Conservation (phyloP, 2,113 vertebrate genomes). For the Pedionomus torquatus region DNA sequence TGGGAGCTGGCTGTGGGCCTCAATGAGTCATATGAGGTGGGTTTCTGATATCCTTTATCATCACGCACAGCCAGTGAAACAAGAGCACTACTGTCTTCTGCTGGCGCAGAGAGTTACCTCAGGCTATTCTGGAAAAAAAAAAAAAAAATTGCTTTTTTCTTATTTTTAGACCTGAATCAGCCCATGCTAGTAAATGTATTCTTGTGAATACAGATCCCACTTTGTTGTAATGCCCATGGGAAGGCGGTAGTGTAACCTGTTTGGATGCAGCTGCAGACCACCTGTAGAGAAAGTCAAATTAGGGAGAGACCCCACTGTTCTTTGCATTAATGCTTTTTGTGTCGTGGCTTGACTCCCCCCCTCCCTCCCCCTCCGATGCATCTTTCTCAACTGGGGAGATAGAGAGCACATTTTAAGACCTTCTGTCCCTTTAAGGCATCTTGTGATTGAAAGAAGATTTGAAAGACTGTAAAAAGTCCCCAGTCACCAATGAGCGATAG, state of each 20-base stretch:
- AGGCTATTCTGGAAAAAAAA: slow-evolving; percentile 84
- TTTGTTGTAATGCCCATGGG: slow-evolving; percentile 81
- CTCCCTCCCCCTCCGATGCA: slow-evolving; percentile 73
- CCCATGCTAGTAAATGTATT: slow-evolving; percentile 84
- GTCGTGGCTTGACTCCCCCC: slow-evolving; percentile 80
- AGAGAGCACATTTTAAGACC: slow-evolving; percentile 74
- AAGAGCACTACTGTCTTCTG: slow-evolving; percentile 91
- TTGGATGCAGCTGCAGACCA: slow-evolving; percentile 91
- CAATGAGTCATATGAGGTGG: slow-evolving; percentile 87
- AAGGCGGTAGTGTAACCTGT: slow-evolving; percentile 85
- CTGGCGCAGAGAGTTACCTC: slow-evolving; percentile 84
- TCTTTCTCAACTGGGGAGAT: slow-evolving; percentile 75
- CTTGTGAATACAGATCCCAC: slow-evolving; percentile 79
- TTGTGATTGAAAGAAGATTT: slow-evolving; percentile 77
- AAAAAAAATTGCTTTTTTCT: slow-evolving; percentile 78
- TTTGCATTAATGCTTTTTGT: slow-evolving; percentile 86
- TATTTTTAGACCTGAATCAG: slow-evolving; percentile 88
- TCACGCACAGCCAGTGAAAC: slow-evolving; percentile 82
- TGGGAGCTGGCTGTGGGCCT: slow-evolving; percentile 82
- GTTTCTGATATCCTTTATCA: slow-evolving; percentile 90
- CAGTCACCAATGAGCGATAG: slow-evolving; percentile 60
- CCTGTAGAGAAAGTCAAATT: slow-evolving; percentile 97
- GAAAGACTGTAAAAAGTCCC: slow-evolving; percentile 76
- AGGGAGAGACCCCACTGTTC: slow-evolving; percentile 90
- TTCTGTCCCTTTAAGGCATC: slow-evolving; percentile 82